Evolutionary conservation across 2,888 invertebrate genomes (phyloP).

Genomic region (Heliothis peltigera): DNA sequence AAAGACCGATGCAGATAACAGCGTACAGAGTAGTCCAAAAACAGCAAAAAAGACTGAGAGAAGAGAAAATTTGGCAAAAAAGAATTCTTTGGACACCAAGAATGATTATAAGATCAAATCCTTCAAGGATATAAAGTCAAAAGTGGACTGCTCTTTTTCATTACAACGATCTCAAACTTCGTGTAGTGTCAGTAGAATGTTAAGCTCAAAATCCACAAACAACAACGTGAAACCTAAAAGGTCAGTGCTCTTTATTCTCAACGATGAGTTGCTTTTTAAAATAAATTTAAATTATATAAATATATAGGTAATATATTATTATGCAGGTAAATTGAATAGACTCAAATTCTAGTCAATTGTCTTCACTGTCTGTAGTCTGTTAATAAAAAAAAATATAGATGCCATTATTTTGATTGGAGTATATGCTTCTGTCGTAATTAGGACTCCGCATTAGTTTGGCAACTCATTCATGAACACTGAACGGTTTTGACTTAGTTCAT

Average conservation of each 20-base stretch:
- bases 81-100: constrained; percentile 92
- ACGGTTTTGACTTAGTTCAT: too few relatives aligned
- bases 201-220: constrained; percentile 84
- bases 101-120: constrained; percentile 92
- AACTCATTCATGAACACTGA: too few relatives aligned
- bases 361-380: too few relatives aligned
- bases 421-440: too few relatives aligned
- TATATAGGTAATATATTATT: too few relatives aligned
- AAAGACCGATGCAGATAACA: constrained; percentile 87
- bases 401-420: too few relatives aligned
- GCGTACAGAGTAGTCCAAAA: constrained; percentile 90
- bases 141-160: constrained; percentile 91
- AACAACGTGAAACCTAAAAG: constrained; percentile 86
- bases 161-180: constrained; percentile 87
- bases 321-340: too few relatives aligned
- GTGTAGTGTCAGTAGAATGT: constrained; percentile 85
- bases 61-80: constrained; percentile 91
- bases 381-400: too few relatives aligned
- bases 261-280: too few relatives aligned
- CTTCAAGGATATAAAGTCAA: constrained; percentile 96
- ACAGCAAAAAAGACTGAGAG: constrained; percentile 91
- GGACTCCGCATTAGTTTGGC: too few relatives aligned
- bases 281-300: too few relatives aligned
- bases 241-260: constrained; percentile 62
- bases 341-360: too few relatives aligned